Evolutionary conservation across 1,140 invertebrate genomes (phyloP).

Genomic region (Ptiloglossa arizonensis): DNA sequence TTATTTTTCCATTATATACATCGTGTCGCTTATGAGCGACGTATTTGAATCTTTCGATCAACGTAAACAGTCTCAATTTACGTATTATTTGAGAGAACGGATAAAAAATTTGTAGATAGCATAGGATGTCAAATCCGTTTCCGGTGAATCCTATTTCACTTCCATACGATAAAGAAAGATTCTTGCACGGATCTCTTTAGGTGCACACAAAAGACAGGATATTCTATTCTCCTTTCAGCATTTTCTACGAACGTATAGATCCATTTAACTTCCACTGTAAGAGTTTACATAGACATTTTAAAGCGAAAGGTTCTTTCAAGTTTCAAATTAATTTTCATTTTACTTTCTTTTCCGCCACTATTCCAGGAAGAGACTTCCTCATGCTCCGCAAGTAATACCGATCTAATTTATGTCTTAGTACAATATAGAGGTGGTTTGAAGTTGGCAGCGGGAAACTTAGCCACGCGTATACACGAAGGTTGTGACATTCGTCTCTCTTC

Average conservation of each 20-base stretch:
- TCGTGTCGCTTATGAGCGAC: too few species aligned
- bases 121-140: not conserved
- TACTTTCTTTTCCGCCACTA: conserved; percentile 21
- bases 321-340: conserved; percentile 40
- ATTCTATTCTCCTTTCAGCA: conserved; percentile 29
- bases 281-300: conserved; percentile 45
- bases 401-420: conserved; percentile 15
- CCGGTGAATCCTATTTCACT: not conserved
- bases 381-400: not conserved
- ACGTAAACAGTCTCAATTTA: too few species aligned
- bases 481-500: not conserved
- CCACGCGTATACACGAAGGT: not conserved
- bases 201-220: not conserved
- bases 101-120: not conserved
- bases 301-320: conserved; percentile 26
- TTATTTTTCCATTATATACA: too few species aligned
- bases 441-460: too few species aligned
- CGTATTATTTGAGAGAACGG: not conserved
- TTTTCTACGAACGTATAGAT: conserved; percentile 6
- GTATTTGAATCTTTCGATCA: too few species aligned
- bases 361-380: not conserved
- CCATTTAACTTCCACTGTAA: conserved; percentile 37
- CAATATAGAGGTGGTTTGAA: conserved; percentile 4
- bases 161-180: not conserved
- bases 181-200: not conserved